These are phyloP conservation scores for Botia almorhae DNA, from an alignment of 2,797 vertebrate species.

Conservation along the genomic window DNA sequence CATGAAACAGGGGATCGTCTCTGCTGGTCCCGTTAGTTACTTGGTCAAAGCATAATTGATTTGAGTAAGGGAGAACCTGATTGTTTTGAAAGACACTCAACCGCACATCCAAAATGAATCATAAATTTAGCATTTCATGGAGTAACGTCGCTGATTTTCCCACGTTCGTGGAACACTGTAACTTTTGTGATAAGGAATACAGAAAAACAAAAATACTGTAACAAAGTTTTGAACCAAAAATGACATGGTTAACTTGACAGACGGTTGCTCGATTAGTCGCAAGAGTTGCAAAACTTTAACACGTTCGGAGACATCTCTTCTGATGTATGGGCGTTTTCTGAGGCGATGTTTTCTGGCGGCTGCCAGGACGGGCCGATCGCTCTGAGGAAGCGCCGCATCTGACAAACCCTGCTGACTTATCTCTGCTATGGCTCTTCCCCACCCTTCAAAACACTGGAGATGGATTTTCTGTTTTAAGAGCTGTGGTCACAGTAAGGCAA, in stretches of 20 bases:
- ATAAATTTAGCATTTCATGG: constrained; percentile 40
- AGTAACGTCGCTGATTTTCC: constrained; percentile 21
- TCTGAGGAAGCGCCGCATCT: constrained; percentile 44
- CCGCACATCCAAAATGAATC: constrained; percentile 39
- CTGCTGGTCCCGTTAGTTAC: constrained; percentile 53
- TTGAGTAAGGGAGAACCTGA: constrained; percentile 45
- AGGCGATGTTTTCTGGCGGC: constrained; percentile 29
- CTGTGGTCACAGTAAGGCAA: constrained; percentile 58
- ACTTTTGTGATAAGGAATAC: constrained; percentile 8
- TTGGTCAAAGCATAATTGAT: constrained; percentile 59
- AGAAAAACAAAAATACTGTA: no score
- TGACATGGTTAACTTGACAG: constrained; percentile 52
- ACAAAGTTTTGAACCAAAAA: not conserved
- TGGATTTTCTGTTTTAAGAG: constrained; percentile 60
- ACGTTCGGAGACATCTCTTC: constrained; percentile 53
- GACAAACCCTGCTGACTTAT: constrained; percentile 59
- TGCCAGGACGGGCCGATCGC: constrained; percentile 48
- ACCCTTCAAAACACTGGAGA: constrained; percentile 52
- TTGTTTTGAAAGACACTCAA: constrained; percentile 50
- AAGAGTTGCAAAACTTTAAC: constrained; percentile 27
- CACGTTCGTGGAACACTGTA: not conserved
- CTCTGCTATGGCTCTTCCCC: constrained; percentile 51
- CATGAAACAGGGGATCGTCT: constrained; percentile 55
- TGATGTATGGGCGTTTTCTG: constrained; percentile 53
- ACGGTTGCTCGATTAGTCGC: constrained; percentile 43